phyloP scores from a whole-genome alignment of 2,113 vertebrate species.

The Tautogolabrus adspersus region DNA sequence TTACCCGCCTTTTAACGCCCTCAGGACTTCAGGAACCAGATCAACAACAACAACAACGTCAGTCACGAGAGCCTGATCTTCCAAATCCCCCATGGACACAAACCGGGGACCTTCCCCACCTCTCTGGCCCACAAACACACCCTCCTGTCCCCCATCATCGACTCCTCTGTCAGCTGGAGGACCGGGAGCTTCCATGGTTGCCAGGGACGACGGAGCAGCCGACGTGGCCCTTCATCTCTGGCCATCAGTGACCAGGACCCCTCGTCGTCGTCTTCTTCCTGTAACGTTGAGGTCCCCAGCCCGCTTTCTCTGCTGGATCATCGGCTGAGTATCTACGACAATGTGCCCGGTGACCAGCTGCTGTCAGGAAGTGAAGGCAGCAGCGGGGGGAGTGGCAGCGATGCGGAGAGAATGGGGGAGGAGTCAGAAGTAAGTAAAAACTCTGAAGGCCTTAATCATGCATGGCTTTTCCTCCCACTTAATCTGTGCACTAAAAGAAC shows the following conservation, averaged over 20 bases:
- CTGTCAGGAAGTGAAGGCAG: slow-evolving; percentile 35
- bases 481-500: too few relatives aligned
- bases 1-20: neutral
- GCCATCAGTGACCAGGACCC: neutral
- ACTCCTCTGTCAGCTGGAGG: slow-evolving; percentile 87
- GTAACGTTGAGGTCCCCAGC: slow-evolving; percentile 11
- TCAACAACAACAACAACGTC: slow-evolving; percentile 65
- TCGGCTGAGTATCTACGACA: slow-evolving; percentile 90
- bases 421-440: slow-evolving; percentile 55
- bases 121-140: slow-evolving; percentile 78
- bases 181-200: slow-evolving; percentile 90
- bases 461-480: too few relatives aligned
- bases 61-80: slow-evolving; percentile 79
- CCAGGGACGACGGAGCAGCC: slow-evolving; percentile 59
- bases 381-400: slow-evolving; percentile 38
- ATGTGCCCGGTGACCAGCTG: slow-evolving; percentile 79
- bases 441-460: neutral
- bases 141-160: slow-evolving; percentile 48
- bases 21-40: slow-evolving; percentile 65
- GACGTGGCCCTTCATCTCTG: slow-evolving; percentile 4
- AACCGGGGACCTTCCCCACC: slow-evolving; percentile 90
- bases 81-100: slow-evolving; percentile 87
- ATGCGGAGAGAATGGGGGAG: neutral
- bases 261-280: neutral
- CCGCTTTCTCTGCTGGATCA: slow-evolving; percentile 48